Evolutionary conservation across 2,888 invertebrate species (phyloP).

Genomic region (Habroteleia sp.): DNA sequence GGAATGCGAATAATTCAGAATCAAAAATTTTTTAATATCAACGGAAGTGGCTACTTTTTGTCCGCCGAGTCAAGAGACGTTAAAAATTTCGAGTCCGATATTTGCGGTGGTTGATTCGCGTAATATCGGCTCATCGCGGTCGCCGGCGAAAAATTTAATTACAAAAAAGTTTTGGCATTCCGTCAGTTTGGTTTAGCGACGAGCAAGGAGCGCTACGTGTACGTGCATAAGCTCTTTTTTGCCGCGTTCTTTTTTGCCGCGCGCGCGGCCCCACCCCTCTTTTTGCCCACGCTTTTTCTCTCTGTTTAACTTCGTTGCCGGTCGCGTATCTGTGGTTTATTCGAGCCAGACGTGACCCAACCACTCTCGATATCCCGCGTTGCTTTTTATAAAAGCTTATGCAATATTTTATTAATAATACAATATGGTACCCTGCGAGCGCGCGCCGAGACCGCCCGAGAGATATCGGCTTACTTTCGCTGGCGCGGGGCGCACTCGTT

Average conservation of each 20-base stretch:
- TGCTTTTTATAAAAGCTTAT: constrained; percentile 74
- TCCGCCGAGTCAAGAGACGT: constrained; percentile 44
- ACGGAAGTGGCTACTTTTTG: constrained; percentile 37
- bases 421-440: constrained; percentile 67
- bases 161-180: constrained; percentile 81
- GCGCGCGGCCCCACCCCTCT: background rate
- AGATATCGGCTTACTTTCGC: constrained; percentile 66
- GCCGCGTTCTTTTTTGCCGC: constrained; percentile 19
- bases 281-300: constrained; percentile 7
- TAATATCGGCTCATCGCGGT: constrained; percentile 63
- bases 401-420: constrained; percentile 79
- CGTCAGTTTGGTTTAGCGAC: constrained; percentile 79
- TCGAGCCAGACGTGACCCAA: constrained; percentile 72
- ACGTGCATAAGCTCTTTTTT: constrained; percentile 19
- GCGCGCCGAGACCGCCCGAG: constrained; percentile 17
- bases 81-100: constrained; percentile 62
- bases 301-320: constrained; percentile 48
- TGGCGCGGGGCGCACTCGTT: constrained; percentile 48
- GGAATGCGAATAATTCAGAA: constrained; percentile 54
- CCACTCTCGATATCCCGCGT: constrained; percentile 54
- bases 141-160: constrained; percentile 80
- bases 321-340: constrained; percentile 79
- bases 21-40: constrained; percentile 59
- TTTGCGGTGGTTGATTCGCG: constrained; percentile 65
- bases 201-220: constrained; percentile 63